Conservation (phyloP, 2,113 vertebrate genomes). For the Tor tambroides region DNA sequence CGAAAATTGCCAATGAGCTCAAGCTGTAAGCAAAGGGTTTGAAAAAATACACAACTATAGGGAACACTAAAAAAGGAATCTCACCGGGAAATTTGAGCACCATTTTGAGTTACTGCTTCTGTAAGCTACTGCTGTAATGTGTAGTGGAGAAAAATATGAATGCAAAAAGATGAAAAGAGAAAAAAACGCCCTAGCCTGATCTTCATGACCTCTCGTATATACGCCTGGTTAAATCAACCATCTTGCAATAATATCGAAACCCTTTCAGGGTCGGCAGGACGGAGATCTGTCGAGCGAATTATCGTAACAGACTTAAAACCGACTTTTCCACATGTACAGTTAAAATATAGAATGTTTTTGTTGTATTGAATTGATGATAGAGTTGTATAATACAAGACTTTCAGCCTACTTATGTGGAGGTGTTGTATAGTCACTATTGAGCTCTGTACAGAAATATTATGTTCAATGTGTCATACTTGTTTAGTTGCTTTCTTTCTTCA, state of each 20-base stretch:
- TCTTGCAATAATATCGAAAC: constrained; percentile 86
- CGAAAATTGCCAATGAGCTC: constrained; percentile 90
- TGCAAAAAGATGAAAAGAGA: constrained; percentile 32
- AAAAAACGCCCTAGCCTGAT: constrained; percentile 15
- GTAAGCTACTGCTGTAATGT: constrained; percentile 65
- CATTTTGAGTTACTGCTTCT: constrained; percentile 78
- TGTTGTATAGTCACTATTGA: constrained; percentile 84
- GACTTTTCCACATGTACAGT: constrained; percentile 84
- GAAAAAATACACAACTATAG: neutral
- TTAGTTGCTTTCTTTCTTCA: constrained; percentile 57
- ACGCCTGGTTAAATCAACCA: constrained; percentile 70
- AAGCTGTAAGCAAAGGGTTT: constrained; percentile 78
- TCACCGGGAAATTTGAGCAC: constrained; percentile 59
- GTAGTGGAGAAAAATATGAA: constrained; percentile 40
- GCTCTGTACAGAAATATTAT: constrained; percentile 80
- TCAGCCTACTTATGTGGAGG: constrained; percentile 80
- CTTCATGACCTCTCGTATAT: constrained; percentile 23
- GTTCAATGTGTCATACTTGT: constrained; percentile 73
- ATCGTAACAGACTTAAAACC: constrained; percentile 65
- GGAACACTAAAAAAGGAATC: constrained; percentile 2
- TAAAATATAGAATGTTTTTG: constrained; percentile 85
- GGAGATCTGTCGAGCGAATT: constrained; percentile 75
- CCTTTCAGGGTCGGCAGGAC: constrained; percentile 79
- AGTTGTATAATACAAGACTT: constrained; percentile 87
- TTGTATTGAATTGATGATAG: constrained; percentile 83